Conservation (phyloP, 2,797 vertebrate species). For the Malacoraja senta region DNA sequence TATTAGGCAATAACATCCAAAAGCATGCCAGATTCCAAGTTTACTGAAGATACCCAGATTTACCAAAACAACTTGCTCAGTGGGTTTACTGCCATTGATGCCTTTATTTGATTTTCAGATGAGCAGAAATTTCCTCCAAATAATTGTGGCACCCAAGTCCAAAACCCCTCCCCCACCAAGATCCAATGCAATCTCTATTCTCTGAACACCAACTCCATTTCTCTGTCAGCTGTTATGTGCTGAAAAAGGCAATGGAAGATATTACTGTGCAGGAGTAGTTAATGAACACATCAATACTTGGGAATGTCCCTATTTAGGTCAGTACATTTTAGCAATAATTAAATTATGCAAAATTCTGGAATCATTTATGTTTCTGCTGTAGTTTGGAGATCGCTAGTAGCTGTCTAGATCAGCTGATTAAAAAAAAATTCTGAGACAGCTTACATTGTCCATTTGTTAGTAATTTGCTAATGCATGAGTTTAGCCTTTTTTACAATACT, state of each 20-base stretch:
- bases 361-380: not conserved
- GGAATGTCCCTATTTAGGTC: not conserved
- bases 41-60: not conserved
- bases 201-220: not conserved
- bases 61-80: not conserved
- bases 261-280: not conserved
- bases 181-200: not conserved
- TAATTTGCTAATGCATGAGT: conserved; percentile 8
- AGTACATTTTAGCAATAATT: not conserved
- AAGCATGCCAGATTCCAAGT: not conserved
- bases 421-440: not conserved
- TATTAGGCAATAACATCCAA: not conserved
- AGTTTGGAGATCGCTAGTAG: not conserved
- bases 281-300: not conserved
- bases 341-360: not conserved
- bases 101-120: not conserved
- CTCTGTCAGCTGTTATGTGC: not conserved
- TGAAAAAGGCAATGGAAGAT: not conserved
- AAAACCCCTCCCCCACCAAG: no score
- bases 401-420: not conserved
- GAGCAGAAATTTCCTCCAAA: not conserved
- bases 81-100: not conserved
- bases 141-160: not conserved
- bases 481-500: not conserved
- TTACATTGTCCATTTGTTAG: not conserved